Base-by-base conservation (phyloP, 2,113 vertebrate genomes). In the Pimephales promelas region DNA sequence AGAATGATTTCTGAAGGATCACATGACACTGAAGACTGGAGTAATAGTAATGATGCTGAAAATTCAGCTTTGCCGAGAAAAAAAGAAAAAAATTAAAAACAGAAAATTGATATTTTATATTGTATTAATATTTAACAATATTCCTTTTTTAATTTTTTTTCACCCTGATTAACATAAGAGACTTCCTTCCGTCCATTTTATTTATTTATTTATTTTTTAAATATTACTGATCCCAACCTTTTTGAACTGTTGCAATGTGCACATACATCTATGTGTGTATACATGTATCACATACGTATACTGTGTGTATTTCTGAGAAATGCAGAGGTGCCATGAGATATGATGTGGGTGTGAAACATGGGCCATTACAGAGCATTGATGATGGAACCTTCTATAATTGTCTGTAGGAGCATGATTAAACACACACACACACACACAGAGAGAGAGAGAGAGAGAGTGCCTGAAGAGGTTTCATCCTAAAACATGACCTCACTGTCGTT, bases 401-500 rank as follows among this genome's bases (percentile, higher is more conserved):
- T 10, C 36, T 66, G 47, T 83, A 79, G 36, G 7, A 40, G 79
- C 68, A 78, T 84, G 79, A 84, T 79, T 75, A 79, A 82, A 66
- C 47, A 49, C 47, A 49, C 47, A 49, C 47, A 49, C 47, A 49
- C 47, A 49, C 47, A 45, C 43, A 45, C 43, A n/a, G n/a, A n/a
- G n/a, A n/a, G n/a, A n/a, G n/a, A n/a, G n/a, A n/a, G n/a, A n/a
- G n/a, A n/a, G 18, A 68, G 3, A n/a, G 59, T 40, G 54, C 83
- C 28, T 43, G 62, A 78, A 77, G 64, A 52, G 31, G 62, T 45
- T 78, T 82, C 54, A 80, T 77, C 64, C 64, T 84, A 78, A 59
- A 79, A 78, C 24, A 71, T 86, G 74, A 80, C 68, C 62, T 82
- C 34, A 16, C 62, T 72, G 72, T 73, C 28, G 26, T 73, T 59